Conservation (phyloP, 2,888 invertebrate species). For the Antheraea assamensis region DNA sequence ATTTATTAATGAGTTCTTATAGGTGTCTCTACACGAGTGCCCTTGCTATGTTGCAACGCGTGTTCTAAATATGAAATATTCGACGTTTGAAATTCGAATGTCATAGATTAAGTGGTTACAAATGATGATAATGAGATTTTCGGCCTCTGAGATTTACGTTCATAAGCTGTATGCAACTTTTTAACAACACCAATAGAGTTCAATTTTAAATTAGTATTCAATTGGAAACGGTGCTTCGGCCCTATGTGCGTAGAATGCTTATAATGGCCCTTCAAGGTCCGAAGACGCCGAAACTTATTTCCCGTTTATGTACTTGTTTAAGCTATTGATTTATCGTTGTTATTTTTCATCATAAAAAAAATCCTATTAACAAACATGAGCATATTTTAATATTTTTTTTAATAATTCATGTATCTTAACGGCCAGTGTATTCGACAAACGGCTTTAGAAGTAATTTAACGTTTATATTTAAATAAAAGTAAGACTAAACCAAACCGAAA, state of each 20-base stretch:
- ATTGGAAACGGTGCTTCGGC: background rate
- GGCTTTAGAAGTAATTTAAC: no score
- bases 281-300: background rate
- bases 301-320: conserved; percentile 8
- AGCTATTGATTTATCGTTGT: conserved; percentile 2
- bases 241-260: conserved; percentile 3
- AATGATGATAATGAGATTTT: conserved; percentile 30
- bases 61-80: conserved; percentile 22
- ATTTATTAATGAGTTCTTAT: no score
- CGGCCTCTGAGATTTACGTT: conserved; percentile 15
- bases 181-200: conserved; percentile 1
- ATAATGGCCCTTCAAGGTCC: conserved; percentile 16
- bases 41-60: conserved; percentile 5
- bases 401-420: background rate
- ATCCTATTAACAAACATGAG: background rate
- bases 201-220: background rate
- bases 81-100: conserved; percentile 25
- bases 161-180: background rate
- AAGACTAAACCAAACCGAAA: no score
- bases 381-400: background rate
- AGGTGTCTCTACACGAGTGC: background rate
- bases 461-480: no score
- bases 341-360: background rate
- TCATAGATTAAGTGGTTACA: conserved; percentile 25
- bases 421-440: background rate